Evolutionary conservation across 2,888 invertebrate species (phyloP).

Genomic region (Orthosia gothica): DNA sequence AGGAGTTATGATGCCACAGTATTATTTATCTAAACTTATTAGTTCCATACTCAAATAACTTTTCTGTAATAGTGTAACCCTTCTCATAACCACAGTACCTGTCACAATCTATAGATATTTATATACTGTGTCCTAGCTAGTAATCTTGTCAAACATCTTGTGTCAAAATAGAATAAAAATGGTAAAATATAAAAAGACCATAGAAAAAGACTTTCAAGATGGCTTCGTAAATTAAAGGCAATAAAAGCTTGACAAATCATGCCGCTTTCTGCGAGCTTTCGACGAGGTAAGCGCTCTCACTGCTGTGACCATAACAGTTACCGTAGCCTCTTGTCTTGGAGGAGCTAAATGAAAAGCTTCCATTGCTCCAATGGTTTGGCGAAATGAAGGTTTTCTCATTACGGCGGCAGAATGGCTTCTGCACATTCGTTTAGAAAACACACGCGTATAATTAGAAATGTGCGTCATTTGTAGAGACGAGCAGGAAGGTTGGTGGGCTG

Average conservation of each 20-base stretch:
- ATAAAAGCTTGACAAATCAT: slow-evolving; percentile 64
- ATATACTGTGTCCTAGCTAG: no score
- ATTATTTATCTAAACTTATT: not conserved
- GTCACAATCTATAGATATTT: no score
- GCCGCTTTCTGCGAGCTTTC: slow-evolving; percentile 85
- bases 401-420: not conserved
- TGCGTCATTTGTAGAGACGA: not conserved
- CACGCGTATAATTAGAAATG: not conserved
- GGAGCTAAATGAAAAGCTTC: slow-evolving; percentile 21
- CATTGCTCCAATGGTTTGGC: slow-evolving; percentile 10
- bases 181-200: slow-evolving; percentile 18
- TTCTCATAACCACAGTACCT: not conserved
- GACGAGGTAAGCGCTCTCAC: slow-evolving; percentile 77
- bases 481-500: not conserved
- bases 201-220: slow-evolving; percentile 29
- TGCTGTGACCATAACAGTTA: slow-evolving; percentile 32
- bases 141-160: slow-evolving; percentile 16
- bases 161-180: slow-evolving; percentile 3
- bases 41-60: not conserved
- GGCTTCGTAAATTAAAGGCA: slow-evolving; percentile 47
- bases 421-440: slow-evolving; percentile 24
- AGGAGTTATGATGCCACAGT: not conserved
- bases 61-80: not conserved
- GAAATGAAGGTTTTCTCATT: slow-evolving; percentile 41
- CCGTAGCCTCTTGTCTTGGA: slow-evolving; percentile 15